Conservation (phyloP, 2,113 vertebrate genomes). For the Pluvialis apricaria region DNA sequence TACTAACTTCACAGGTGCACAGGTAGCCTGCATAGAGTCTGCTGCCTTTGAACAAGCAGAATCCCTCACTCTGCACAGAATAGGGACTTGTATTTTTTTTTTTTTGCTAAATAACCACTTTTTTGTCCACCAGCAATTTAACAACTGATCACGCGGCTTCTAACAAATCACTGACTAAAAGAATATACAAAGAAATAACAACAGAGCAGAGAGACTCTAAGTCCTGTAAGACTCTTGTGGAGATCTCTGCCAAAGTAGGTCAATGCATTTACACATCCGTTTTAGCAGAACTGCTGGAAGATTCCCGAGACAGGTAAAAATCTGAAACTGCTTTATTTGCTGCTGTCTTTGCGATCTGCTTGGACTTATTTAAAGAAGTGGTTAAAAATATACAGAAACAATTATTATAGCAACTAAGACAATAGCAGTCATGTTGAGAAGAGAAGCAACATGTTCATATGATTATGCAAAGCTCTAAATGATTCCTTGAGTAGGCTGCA, state of each 20-base stretch:
- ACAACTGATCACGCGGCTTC: not conserved
- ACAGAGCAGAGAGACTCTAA: not conserved
- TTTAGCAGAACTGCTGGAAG: conserved; percentile 14
- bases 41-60: not conserved
- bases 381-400: not conserved
- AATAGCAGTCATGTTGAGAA: not conserved
- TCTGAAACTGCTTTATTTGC: conserved; percentile 26
- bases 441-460: not conserved
- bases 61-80: not conserved
- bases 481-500: not conserved
- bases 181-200: conserved; percentile 14
- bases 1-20: not conserved
- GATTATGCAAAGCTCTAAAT: not conserved
- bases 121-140: not conserved
- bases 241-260: conserved; percentile 24
- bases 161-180: not conserved
- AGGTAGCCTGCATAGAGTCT: not conserved
- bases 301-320: not conserved
- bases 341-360: not conserved
- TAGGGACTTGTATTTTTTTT: not conserved
- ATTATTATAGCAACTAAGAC: not conserved
- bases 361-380: not conserved
- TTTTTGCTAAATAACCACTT: not conserved
- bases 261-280: not conserved
- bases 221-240: not conserved